These are phyloP conservation scores for Conger conger DNA, from an alignment of 2,113 vertebrate genomes.

Conservation along the genomic window DNA sequence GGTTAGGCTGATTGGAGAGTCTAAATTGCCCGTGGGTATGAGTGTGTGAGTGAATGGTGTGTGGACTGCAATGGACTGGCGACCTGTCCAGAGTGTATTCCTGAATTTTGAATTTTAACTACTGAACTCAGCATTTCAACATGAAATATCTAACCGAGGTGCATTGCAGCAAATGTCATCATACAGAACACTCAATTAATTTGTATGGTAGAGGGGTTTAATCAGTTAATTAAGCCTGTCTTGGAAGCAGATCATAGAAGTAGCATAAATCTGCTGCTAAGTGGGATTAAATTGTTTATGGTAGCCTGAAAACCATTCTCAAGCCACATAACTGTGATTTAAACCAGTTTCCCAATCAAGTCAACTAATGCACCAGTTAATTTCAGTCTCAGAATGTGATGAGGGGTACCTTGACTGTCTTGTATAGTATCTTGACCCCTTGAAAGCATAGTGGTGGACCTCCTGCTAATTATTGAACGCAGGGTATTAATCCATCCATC, in stretches of 20 bases:
- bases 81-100: too few relatives aligned
- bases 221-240: conserved; percentile 1
- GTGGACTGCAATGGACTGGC: too few relatives aligned
- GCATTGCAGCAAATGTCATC: background rate
- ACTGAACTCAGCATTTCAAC: background rate
- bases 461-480: background rate
- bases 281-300: conserved; percentile 11
- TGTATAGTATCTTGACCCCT: background rate
- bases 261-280: conserved; percentile 20
- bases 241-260: background rate
- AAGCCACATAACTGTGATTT: background rate
- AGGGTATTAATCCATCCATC: too few relatives aligned
- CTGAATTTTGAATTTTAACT: background rate
- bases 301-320: background rate
- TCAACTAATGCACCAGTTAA: background rate
- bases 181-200: conserved; percentile 4
- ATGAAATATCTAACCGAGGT: background rate
- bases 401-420: background rate
- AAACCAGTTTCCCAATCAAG: background rate
- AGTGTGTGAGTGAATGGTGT: too few relatives aligned
- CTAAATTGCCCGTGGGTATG: too few relatives aligned
- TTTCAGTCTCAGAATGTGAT: background rate
- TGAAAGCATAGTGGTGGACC: background rate
- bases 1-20: too few relatives aligned
- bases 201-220: background rate